Base-by-base conservation (phyloP, 2,888 invertebrate species). In the Periphyllus acericola region DNA sequence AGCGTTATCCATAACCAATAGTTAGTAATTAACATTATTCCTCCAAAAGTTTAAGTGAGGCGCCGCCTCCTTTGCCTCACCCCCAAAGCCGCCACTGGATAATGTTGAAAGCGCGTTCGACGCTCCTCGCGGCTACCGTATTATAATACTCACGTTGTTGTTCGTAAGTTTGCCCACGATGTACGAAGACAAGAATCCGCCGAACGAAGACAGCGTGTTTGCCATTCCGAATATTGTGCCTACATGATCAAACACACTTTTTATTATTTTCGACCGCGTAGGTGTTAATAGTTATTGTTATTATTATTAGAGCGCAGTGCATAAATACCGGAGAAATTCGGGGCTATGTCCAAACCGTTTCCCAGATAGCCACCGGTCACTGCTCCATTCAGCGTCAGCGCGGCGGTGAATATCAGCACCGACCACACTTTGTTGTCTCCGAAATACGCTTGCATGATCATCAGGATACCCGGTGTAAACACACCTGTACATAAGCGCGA, bases 191-290 rank as follows among this genome's bases (percentile, higher is more conserved):
- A 97, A 91, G 92, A 95, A 96, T 0, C 97, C 97, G 14, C 96
- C 96, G 83, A 96, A 93, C 0, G 96, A 96, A 0, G 96, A 96
- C 87, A 96, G 92, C 0, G 96, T 96, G 91, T 97, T 97, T n/a
- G 96, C 96, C 93, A 97, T 92, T 71, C 97, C 97, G 91, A 97
- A 96, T 89, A 97, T 96, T 1, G 97, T 97, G 0, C 97, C 96
- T 91, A 89, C 66, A 90, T 60, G 5, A 90, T 52, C 86, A 66
- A 89, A 72, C 25, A 79, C 6, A 66, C 25, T 46, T 81, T 52
- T 11, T 68, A 60, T 83, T 34, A 74, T 25, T 1, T 14, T 71
- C 4, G 29, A n/a, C 34, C 25, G 40, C 25, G 55, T 60, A 72
- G 29, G 21, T 11, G 3, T 21, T 11, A n/a, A n/a, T n/a, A n/a